These are phyloP conservation scores for Drosophila lacicola DNA, from an alignment of 2,888 invertebrate genomes.

Conservation along the genomic window DNA sequence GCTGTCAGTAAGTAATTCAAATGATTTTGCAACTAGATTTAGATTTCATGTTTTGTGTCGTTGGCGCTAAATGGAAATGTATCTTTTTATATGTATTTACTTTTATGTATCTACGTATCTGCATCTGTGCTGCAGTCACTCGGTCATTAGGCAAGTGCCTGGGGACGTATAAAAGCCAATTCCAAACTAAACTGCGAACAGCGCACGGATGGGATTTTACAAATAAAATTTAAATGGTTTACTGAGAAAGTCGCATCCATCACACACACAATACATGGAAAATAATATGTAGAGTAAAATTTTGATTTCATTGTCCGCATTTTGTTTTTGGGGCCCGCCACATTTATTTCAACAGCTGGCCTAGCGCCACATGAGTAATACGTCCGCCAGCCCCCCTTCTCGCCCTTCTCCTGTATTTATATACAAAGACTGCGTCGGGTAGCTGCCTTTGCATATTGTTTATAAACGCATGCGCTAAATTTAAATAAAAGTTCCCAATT, in stretches of 20 bases:
- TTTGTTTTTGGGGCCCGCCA: conserved; percentile 28
- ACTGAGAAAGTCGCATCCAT: conserved; percentile 36
- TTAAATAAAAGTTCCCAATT: conserved; percentile 68
- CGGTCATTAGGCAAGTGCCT: conserved; percentile 53
- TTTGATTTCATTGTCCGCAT: conserved; percentile 44
- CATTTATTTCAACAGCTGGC: conserved; percentile 60
- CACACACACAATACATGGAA: conserved; percentile 17
- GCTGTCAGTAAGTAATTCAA: conserved; percentile 68
- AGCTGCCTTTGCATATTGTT: conserved; percentile 63
- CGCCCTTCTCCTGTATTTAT: conserved; percentile 2
- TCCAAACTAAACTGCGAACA: conserved; percentile 9
- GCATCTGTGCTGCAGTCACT: conserved; percentile 26
- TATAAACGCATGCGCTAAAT: conserved; percentile 74
- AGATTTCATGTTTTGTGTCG: conserved; percentile 59
- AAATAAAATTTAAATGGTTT: conserved; percentile 20
- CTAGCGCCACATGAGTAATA: conserved; percentile 63
- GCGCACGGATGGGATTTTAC: conserved; percentile 33
- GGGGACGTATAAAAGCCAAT: conserved; percentile 53
- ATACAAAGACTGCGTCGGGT: conserved; percentile 33
- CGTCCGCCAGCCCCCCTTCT: background rate
- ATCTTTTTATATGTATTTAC: conserved; percentile 33
- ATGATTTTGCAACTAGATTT: conserved; percentile 71
- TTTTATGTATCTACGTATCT: conserved; percentile 8
- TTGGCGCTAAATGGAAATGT: conserved; percentile 54
- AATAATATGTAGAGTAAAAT: conserved; percentile 26